A percentile compares a stretch with the other conserved stretches of the same genome.
phyloP scores from a whole-genome alignment of 2,797 vertebrate genomes.

The Macropodus opercularis region DNA sequence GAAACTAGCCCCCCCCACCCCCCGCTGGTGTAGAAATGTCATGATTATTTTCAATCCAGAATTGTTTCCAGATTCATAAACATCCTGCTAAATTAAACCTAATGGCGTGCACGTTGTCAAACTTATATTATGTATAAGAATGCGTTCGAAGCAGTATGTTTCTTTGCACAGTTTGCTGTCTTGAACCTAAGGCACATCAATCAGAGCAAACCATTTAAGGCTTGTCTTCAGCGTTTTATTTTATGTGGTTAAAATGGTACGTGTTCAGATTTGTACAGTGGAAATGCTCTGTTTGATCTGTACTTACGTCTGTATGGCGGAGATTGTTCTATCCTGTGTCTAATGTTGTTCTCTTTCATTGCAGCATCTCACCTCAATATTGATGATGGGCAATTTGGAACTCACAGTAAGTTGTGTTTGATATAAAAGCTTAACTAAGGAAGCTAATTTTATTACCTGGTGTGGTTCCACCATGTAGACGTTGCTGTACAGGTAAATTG shows the following conservation, averaged over 20 bases:
- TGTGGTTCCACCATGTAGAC: background rate
- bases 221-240: background rate
- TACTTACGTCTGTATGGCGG: conserved; percentile 13
- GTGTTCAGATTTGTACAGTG: background rate
- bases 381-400: conserved; percentile 92
- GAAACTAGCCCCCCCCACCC: no score
- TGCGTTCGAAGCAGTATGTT: background rate
- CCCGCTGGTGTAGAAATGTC: background rate
- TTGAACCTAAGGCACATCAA: conserved; percentile 28
- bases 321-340: background rate
- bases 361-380: conserved; percentile 83
- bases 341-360: conserved; percentile 62
- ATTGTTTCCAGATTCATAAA: background rate
- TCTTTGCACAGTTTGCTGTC: background rate
- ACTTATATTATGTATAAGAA: background rate
- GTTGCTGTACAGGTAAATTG: background rate
- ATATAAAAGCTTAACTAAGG: background rate
- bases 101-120: background rate
- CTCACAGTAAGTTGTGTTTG: conserved; percentile 87
- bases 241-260: background rate
- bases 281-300: conserved; percentile 41
- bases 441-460: background rate
- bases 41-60: background rate
- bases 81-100: conserved; percentile 11
- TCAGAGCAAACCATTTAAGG: conserved; percentile 5